Evolutionary conservation across 2,113 vertebrate genomes (phyloP), one percentile per base, ranked within the genome.

Genomic region (Nycticryphes semicollaris): DNA sequence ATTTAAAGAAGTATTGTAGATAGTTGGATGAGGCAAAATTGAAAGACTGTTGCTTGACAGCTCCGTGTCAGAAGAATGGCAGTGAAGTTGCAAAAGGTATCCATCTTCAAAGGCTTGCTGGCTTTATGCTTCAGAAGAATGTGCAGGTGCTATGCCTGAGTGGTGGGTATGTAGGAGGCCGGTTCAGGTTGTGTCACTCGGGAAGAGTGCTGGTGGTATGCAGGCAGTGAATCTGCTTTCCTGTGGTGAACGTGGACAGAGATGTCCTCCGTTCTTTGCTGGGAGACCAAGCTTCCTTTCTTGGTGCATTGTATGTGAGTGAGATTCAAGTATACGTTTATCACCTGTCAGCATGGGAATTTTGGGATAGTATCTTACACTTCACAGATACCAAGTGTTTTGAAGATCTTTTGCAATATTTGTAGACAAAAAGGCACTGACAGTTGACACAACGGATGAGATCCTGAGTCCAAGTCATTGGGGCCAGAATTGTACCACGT

Each of bases 231-330:
- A 47, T 72, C 81, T 64, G 28, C 57, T 87, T 86, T 56, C 51
- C 41, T 30, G 0, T 4, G 3, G 37, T 33, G 59, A 63, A 41
- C 63, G 3, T 47, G 17, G 41, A 22, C 35, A 35, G 39, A 70
- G 54, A 41, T 48, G 14, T n/a, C 9, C 50, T 80, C 54, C 14
- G 1, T 67, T 12, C 31, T 83, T 66, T 83, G 18, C 47, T 43
- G 22, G 12, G 25, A 74, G 25, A 4, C 30, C 3, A 17, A 37
- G 31, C 76, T 83, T 90, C 28, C 50, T 86, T 70, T 43, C 47
- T 81, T 6, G 9, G 11, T 19, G 19, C 1, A 0, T 7, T n/a
- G 7, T 41, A 4, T 20, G 5, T 12, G 20, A 77, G 37, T 30
- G 68, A 75, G 53, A 39, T 30, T 89, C 14, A 12, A 47, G 15